Percentiles rank a stretch among this genome's conserved stretches.
phyloP scores from a whole-genome alignment of 2,113 vertebrate species.

The Bombycilla garrulus region DNA sequence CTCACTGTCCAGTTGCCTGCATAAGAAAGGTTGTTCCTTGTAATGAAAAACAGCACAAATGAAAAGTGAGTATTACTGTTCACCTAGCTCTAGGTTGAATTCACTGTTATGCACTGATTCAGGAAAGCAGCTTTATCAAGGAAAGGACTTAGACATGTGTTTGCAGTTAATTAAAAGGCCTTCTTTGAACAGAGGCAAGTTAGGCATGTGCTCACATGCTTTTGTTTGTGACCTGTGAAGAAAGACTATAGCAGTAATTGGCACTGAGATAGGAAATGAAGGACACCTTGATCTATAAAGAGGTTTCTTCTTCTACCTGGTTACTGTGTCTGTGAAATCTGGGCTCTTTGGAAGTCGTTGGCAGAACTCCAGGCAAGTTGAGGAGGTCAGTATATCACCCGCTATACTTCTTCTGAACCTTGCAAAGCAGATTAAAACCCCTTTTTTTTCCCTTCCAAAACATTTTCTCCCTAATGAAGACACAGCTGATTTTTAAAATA shows the following conservation, averaged over 20 bases:
- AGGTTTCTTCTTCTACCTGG: not conserved
- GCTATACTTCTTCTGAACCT: not conserved
- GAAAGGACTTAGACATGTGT: not conserved
- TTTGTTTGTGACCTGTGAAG: not conserved
- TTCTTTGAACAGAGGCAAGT: not conserved
- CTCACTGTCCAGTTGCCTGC: not conserved
- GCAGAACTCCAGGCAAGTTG: not conserved
- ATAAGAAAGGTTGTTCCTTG: not conserved
- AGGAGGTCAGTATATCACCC: not conserved
- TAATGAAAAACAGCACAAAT: not conserved
- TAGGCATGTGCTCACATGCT: not conserved
- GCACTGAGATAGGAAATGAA: not conserved
- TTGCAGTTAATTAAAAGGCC: conserved; percentile 9
- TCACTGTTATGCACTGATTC: not conserved
- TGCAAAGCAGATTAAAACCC: not conserved
- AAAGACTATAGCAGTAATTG: not conserved
- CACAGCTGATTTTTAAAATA: not conserved
- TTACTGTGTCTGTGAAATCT: not conserved
- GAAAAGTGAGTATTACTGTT: not conserved
- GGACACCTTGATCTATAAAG: not conserved
- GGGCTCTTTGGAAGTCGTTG: not conserved
- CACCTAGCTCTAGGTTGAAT: not conserved
- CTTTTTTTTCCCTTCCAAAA: not conserved
- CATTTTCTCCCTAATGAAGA: not conserved
- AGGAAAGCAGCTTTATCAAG: conserved; percentile 11